Base-by-base conservation (phyloP, 2,888 invertebrate species). In the Drosophila greeni region DNA sequence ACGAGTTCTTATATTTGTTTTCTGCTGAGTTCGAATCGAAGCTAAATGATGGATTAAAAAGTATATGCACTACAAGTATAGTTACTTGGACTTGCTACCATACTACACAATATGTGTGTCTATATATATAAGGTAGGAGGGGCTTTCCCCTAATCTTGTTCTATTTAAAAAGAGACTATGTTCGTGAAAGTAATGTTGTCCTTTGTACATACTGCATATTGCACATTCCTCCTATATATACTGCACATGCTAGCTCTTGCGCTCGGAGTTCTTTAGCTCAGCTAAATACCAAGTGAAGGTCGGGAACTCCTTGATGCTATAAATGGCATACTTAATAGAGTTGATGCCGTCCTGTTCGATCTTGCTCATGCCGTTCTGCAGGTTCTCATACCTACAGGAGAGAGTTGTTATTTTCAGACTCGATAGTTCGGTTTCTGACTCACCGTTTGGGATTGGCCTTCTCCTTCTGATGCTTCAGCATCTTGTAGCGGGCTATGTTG, bases 401-500 rank as follows among this genome's bases (percentile, higher is more conserved):
- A 20, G 2, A 5, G 5, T 42, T n/a, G 9, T 42, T 1, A 18
- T 0, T n/a, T 16, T 57, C 24, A 7, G 1, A 58, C 14, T 84
- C 4, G 4, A 43, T 26, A 11, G 1, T 1, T 18, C 3, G n/a
- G 0, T 11, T n/a, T 58, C 31, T 6, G 1, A 58, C 24, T 84
- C 87, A 95, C 95, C 96, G 93, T 88, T 95, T 94, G 14, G 97
- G 97, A 90, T 97, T 98, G 5, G 97, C 94, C 82, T 93, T 92
- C 79, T 96, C 95, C 85, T 95, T 95, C 82, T 93, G 93, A 90
- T 99, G 99, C 78, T 93, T 93, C 74, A 99, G 91, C 99, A 99
- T 99, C 72, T 95, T 96, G 89, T 99, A 99, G 33, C 98, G 92
- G 1, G 98, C 98, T 74, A 99, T 94, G 67, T 95, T 95, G 75